Base-by-base conservation (phyloP, 2,888 invertebrate genomes). In the Blastobasis adustella region DNA sequence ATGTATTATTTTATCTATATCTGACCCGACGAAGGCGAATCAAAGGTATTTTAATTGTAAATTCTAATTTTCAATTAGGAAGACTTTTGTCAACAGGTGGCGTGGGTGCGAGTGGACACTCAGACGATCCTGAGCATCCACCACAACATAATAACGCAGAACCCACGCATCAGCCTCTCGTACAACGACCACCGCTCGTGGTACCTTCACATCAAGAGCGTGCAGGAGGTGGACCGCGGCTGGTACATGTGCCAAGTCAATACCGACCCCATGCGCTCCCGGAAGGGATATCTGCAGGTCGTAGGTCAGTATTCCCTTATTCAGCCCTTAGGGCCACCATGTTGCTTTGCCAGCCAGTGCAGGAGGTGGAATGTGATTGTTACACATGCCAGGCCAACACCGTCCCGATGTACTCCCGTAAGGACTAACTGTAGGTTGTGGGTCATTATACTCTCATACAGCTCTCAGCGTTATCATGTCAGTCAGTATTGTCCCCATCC, bases 161-260 rank as follows among this genome's bases (percentile, higher is more conserved):
- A 97, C 83, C 93, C 95, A 10, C 92, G 97, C 61, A 96, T 97
- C 69, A 94, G 94, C 56, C 88, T 96, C 54, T 93, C 95, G 49
- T 95, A 93, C 89, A 96, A 95, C 82, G 96, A 96, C 83, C 96
- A 96, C 76, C 92, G 96, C 52, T 95, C 96, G 49, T 97, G 96
- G 96, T 96, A 94, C 82, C 91, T 97, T 58, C 96, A 96, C 76
- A 95, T 96, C 79, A 94, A 94, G 79, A 93, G 93, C 72, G 96
- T 95, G 39, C 95, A 96, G 73, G 96, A 96, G 77, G 91, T 92
- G 46, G 96, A 96, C 83, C 91, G 96, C 3, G 96, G 96, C 55
- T 96, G 96, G 96, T 96, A 91, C 71, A 96, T 96, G 96, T 96
- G 96, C 75, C 96, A 96, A 82, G 93, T 97, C 62, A 96, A 97